Conservation (phyloP, 2,797 vertebrate genomes). For the Helicolenus hilgendorfi region DNA sequence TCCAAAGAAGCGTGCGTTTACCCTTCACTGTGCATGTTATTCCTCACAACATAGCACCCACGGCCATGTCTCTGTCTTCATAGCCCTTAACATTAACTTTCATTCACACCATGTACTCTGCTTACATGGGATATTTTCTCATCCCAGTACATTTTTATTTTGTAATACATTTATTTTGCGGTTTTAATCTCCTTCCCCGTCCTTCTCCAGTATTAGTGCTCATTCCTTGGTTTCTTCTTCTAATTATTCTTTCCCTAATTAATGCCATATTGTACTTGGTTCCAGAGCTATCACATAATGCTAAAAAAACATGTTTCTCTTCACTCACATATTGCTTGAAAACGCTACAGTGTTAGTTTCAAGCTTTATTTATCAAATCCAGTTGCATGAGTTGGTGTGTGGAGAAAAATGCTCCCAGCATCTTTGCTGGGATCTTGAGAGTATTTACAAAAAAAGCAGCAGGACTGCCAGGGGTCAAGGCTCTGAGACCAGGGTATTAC, state of each 20-base stretch:
- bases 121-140: conserved; percentile 7
- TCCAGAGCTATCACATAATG: conserved; percentile 21
- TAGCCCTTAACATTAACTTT: conserved; percentile 79
- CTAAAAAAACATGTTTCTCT: conserved; percentile 17
- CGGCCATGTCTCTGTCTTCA: conserved; percentile 78
- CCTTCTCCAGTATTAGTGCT: background rate
- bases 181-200: background rate
- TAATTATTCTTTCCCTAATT: background rate
- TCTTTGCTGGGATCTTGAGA: conserved; percentile 92
- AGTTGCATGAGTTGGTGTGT: conserved; percentile 63
- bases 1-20: conserved; percentile 86
- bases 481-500: conserved; percentile 94
- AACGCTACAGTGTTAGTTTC: conserved; percentile 38
- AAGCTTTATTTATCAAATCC: conserved; percentile 75
- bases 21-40: conserved; percentile 87
- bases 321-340: conserved; percentile 20
- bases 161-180: background rate
- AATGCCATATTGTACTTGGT: background rate
- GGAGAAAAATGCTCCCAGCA: conserved; percentile 81
- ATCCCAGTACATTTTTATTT: background rate
- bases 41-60: conserved; percentile 84
- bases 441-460: conserved; percentile 94
- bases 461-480: conserved; percentile 93
- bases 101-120: conserved; percentile 65
- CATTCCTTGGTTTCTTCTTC: background rate